Base-by-base conservation (phyloP, 1,140 invertebrate species). In the Drosophila malerkotliana region DNA sequence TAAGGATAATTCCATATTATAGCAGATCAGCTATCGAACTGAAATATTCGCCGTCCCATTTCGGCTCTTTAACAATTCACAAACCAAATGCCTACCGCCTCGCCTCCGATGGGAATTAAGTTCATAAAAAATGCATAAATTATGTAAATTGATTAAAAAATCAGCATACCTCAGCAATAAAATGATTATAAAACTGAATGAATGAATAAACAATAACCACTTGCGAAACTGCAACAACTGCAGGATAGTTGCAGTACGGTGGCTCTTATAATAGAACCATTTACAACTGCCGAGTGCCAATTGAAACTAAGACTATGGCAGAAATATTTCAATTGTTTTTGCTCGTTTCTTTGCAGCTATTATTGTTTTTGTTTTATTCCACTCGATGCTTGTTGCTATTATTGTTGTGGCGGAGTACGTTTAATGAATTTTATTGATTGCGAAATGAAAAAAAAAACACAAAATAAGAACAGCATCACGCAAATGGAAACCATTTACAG, bases 401-500 rank as follows among this genome's bases (percentile, higher is more conserved):
- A 28, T 52, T 52, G 52, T 62, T 56, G 51, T 18, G 51, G 37
- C 45, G 21, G 21, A 64, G 60, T 59, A 21, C 56, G 52, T 56
- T 69, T 80, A 69, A 73, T 64, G 69, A 61, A 85, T 80, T 71
- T 85, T 74, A 85, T 78, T 75, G 81, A 87, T 87, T 87, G 61
- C 58, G 57, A 57, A 63, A 28, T 7, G 3, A 44, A 55, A 69
- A 44, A 55, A 69, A 18, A 62, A 56, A 74, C 57, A 54, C 71
- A 62, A 56, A 74, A 66, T 52, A 76, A 57, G 67, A 71, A 68
- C 44, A 79, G 67, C 81, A 85, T 57, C 69, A 64, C 34, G 78
- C 74, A 87, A 85, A 82, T 85, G 81, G 55, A 87, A 82, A 72
- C 82, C 82, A 85, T 85, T 85, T 88, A 85, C 82, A 85, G 82